Conservation (phyloP, 2,888 invertebrate species). For the Lucinisca nassula region DNA sequence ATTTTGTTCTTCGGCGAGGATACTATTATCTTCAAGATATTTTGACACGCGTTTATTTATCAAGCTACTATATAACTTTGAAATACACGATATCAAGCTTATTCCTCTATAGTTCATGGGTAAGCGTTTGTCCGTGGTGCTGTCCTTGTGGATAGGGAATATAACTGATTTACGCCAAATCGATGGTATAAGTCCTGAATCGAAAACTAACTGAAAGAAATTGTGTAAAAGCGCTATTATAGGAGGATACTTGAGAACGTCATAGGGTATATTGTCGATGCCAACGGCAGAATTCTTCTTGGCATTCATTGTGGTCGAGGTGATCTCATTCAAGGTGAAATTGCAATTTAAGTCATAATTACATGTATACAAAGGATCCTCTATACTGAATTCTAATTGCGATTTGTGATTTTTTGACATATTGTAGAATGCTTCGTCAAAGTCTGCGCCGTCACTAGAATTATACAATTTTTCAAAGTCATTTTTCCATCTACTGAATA, state of each 20-base stretch:
- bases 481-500: not conserved
- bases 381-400: not conserved
- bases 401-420: not conserved
- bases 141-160: constrained; percentile 23
- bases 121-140: not conserved
- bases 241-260: not conserved
- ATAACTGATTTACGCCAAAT: constrained; percentile 36
- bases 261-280: not conserved
- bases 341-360: not conserved
- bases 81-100: constrained; percentile 41
- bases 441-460: not conserved
- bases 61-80: constrained; percentile 42
- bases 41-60: constrained; percentile 40
- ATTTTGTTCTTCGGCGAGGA: constrained; percentile 41
- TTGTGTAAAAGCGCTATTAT: constrained; percentile 24
- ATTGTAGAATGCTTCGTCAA: not conserved
- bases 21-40: constrained; percentile 33
- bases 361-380: not conserved
- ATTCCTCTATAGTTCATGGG: constrained; percentile 46
- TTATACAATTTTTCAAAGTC: not conserved
- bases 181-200: constrained; percentile 21
- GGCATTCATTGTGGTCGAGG: not conserved
- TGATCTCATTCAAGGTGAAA: not conserved
- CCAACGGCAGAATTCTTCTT: not conserved
- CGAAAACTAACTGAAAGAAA: constrained; percentile 40